These are phyloP conservation scores for Xenentodon cancila DNA, from an alignment of 2,797 vertebrate species.

Conservation along the genomic window DNA sequence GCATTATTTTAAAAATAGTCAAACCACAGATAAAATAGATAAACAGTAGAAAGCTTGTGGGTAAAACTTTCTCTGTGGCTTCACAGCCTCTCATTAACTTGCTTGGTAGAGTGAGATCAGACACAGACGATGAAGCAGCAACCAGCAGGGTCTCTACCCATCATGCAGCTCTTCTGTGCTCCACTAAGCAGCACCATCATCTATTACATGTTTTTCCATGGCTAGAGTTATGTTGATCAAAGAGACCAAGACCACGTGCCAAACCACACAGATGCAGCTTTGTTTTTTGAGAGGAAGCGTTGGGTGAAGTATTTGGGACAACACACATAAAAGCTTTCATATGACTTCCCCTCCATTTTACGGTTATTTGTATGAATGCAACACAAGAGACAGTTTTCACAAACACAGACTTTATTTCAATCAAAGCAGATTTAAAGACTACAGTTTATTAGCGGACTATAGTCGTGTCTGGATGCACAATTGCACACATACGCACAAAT, in stretches of 20 bases:
- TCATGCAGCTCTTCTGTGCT: constrained; percentile 35
- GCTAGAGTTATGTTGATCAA: constrained; percentile 33
- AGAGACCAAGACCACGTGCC: constrained; percentile 22
- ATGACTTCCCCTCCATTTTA: background rate
- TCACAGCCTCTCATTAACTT: constrained; percentile 13
- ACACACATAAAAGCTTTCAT: background rate
- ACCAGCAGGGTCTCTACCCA: constrained; percentile 19
- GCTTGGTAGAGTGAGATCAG: constrained; percentile 3
- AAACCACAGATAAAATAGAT: background rate
- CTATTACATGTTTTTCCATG: constrained; percentile 20
- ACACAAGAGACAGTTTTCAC: constrained; percentile 31
- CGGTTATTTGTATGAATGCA: background rate
- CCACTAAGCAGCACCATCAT: constrained; percentile 24
- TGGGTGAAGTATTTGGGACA: constrained; percentile 5
- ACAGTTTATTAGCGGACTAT: constrained; percentile 54
- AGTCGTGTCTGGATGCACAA: constrained; percentile 51
- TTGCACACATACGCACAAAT: constrained; percentile 34
- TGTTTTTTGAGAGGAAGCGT: constrained; percentile 10
- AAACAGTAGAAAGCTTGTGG: background rate
- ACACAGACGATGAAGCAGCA: constrained; percentile 15
- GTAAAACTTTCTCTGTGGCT: constrained; percentile 8
- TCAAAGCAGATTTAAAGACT: constrained; percentile 70
- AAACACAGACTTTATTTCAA: constrained; percentile 76
- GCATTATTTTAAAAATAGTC: background rate
- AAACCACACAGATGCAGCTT: constrained; percentile 18